phyloP scores from a whole-genome alignment of 92 coral and sea anemone genomes.

The Phymanthus crucifer region DNA sequence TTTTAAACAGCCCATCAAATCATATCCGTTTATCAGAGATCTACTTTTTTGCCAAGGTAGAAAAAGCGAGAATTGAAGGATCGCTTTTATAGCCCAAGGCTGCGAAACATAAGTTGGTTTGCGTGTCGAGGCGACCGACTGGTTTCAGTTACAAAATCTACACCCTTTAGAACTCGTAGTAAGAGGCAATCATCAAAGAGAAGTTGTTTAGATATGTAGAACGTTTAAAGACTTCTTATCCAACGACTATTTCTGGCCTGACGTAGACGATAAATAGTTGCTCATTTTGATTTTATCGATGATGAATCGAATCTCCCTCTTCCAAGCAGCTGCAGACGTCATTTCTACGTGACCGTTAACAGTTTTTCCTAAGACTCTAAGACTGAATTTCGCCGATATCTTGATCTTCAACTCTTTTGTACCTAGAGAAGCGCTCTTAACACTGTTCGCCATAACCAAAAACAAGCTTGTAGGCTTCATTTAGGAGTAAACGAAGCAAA shows the following conservation, averaged over 20 bases:
- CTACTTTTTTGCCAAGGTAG: conserved; percentile 10
- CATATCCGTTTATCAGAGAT: conserved; percentile 31
- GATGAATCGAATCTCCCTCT: conserved; percentile 26
- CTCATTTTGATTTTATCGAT: conserved; percentile 52
- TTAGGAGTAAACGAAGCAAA: neutral
- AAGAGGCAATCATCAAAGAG: conserved; percentile 14
- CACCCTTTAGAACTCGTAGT: neutral
- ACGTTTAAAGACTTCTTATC: conserved; percentile 37
- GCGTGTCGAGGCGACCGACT: neutral
- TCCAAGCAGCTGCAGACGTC: conserved; percentile 5
- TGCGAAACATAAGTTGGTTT: neutral
- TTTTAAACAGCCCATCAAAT: conserved; percentile 43
- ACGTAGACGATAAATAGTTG: conserved; percentile 46
- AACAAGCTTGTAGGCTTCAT: neutral
- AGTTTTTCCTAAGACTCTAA: neutral
- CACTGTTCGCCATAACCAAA: neutral
- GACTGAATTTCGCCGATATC: neutral
- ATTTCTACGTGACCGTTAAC: conserved; percentile 44
- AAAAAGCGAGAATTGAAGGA: conserved; percentile 1
- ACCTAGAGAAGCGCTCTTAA: neutral
- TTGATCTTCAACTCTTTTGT: neutral
- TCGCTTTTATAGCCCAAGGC: conserved; percentile 25
- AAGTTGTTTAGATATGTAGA: conserved; percentile 6
- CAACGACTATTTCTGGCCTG: conserved; percentile 38
- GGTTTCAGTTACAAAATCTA: conserved; percentile 13